Base-by-base conservation (phyloP, 2,888 invertebrate genomes). In the Lysandra bellargus region DNA sequence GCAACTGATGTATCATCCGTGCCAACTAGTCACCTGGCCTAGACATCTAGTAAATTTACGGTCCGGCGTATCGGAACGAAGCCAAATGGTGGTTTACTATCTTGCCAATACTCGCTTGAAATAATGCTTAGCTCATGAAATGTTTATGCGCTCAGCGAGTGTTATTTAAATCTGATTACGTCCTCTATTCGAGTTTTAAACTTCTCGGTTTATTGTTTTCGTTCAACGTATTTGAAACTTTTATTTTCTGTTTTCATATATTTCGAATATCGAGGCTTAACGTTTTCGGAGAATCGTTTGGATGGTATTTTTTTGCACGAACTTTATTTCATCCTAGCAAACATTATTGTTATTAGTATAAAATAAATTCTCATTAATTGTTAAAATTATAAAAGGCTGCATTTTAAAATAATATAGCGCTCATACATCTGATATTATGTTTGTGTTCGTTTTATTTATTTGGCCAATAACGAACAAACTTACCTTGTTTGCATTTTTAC, bases 51-150 rank as follows among this genome's bases (percentile, higher is more conserved):
- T 83, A 82, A 88, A 90, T 90, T 89, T 88, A 89, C 88, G 87
- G 83, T 79, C 83, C 83, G 85, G 81, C 80, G 81, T 87, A 84
- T 87, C 86, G 88, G 85, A 87, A 85, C 84, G 84, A 80, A 87
- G 91, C 90, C 90, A 90, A 90, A 88, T 86, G 84, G 85, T 85
- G 81, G 83, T 86, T 87, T 87, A 87, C 87, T 86, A 85, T 87
- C 87, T 89, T 88, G 88, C 85, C 85, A 86, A 85, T 83, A 81
- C 80, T 77, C 80, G 79, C 81, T 80, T 81, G 78, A 80, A 82
- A 81, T 81, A 81, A 81, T 80, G 80, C 80, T 81, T 80, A 75
- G 79, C 77, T 77, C 78, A 79, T 78, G 76, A 78, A 78, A 81
- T 80, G 80, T 80, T 79, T 79, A 81, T 78, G 79, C 40, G 60